Conservation (phyloP, 2,113 vertebrate genomes). For the Microtus montanus region DNA sequence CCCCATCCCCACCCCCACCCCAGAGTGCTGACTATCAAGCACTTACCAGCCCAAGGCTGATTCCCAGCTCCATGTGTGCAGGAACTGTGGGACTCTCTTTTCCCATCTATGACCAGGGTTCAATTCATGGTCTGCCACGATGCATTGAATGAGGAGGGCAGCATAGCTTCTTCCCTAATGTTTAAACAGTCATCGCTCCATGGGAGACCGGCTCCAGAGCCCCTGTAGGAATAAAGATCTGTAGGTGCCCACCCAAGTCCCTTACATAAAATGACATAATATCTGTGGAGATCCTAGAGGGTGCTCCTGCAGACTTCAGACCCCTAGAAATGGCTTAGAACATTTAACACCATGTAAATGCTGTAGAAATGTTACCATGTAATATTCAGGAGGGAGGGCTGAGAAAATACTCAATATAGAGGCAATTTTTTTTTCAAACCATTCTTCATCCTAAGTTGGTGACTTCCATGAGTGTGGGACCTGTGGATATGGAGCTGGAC, state of each 20-base stretch:
- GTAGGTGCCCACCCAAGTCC: neutral
- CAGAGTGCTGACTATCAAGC: neutral
- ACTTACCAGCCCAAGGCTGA: neutral
- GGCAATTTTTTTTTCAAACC: neutral
- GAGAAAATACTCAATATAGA: neutral
- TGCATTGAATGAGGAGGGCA: neutral
- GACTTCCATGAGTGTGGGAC: neutral
- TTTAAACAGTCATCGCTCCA: neutral
- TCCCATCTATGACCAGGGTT: neutral
- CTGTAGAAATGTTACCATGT: neutral
- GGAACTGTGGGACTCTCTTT: neutral
- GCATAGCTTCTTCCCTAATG: too few relatives aligned
- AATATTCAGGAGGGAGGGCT: neutral
- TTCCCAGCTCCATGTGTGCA: neutral
- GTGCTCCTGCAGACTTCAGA: neutral
- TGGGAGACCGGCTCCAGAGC: neutral
- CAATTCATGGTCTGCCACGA: rapidly evolving
- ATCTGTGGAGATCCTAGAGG: neutral
- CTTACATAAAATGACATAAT: neutral
- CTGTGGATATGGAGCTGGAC: neutral
- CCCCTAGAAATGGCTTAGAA: neutral
- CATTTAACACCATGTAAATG: neutral
- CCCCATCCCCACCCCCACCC: too few relatives aligned
- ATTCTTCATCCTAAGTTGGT: neutral
- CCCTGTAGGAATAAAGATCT: neutral